Percentiles rank a stretch among this genome's conserved stretches.
Conservation (phyloP, 2,888 invertebrate genomes). For the Malthinus flaveolus region DNA sequence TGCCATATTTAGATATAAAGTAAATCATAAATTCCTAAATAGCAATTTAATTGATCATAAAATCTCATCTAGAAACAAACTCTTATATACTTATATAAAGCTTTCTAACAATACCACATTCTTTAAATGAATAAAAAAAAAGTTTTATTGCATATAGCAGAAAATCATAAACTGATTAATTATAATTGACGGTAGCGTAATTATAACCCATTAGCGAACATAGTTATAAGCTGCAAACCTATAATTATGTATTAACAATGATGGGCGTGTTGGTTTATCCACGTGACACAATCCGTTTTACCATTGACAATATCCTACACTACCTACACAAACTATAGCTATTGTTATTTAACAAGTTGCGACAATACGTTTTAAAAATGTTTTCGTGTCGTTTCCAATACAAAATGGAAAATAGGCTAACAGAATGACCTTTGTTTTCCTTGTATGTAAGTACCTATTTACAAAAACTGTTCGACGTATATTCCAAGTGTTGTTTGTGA, state of each 20-base stretch:
- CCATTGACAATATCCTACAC: slow-evolving; percentile 41
- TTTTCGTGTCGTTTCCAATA: too few species aligned
- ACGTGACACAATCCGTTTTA: slow-evolving; percentile 35
- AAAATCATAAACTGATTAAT: slow-evolving; percentile 39
- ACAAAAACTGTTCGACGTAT: too few species aligned
- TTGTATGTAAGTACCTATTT: too few species aligned
- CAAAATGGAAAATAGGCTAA: too few species aligned
- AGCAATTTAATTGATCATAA: slow-evolving; percentile 25
- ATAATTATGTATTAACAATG: slow-evolving; percentile 51
- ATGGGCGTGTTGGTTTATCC: slow-evolving; percentile 44
- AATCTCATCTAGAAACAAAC: slow-evolving; percentile 18
- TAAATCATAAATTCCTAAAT: slow-evolving; percentile 27
- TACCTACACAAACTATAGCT: slow-evolving; percentile 38
- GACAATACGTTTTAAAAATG: slow-evolving; percentile 28
- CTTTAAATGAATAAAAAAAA: slow-evolving; percentile 22
- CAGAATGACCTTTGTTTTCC: too few species aligned
- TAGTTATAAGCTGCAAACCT: slow-evolving; percentile 42
- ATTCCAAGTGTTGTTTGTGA: too few species aligned
- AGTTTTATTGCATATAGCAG: slow-evolving; percentile 15
- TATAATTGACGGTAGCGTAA: slow-evolving; percentile 52
- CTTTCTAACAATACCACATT: slow-evolving; percentile 28
- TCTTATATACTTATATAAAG: slow-evolving; percentile 14
- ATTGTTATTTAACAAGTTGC: slow-evolving; percentile 37
- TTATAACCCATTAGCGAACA: slow-evolving; percentile 49
- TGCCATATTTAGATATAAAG: slow-evolving; percentile 17